A percentile compares a stretch with the other conserved stretches of the same genome.
These are phyloP conservation scores for Epizoanthus fatuus DNA, from an alignment of 92 coral and sea anemone species.

Conservation along the genomic window DNA sequence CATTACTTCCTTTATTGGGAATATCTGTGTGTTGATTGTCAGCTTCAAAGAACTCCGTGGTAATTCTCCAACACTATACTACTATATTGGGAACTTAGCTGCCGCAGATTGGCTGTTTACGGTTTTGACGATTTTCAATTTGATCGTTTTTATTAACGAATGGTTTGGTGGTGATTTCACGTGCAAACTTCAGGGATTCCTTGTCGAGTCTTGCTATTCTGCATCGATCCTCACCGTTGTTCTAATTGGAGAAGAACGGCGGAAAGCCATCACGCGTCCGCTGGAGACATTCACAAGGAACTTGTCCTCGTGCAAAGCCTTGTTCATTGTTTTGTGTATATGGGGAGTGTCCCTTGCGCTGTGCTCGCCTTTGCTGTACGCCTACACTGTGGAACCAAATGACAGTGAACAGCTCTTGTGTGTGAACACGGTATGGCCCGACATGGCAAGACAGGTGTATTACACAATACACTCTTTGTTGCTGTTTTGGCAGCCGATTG, in stretches of 20 bases:
- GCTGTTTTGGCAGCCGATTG: slow-evolving; percentile 25
- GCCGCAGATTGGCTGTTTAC: slow-evolving; percentile 61
- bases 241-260: slow-evolving; percentile 36
- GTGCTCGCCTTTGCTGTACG: slow-evolving; percentile 48
- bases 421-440: slow-evolving; percentile 42
- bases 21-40: slow-evolving; percentile 38
- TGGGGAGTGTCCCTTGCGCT: slow-evolving; percentile 41
- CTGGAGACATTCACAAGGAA: slow-evolving; percentile 8
- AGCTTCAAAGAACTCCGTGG: slow-evolving; percentile 26
- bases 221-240: slow-evolving; percentile 57
- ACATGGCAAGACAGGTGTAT: slow-evolving; percentile 31
- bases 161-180: slow-evolving; percentile 56
- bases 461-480: slow-evolving; percentile 43
- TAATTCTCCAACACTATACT: slow-evolving; percentile 23
- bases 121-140: slow-evolving; percentile 25
- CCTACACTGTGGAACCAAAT: slow-evolving; percentile 21
- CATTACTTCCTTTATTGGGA: slow-evolving; percentile 39
- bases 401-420: slow-evolving; percentile 16
- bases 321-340: background rate
- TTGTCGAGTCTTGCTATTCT: slow-evolving; percentile 57
- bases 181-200: slow-evolving; percentile 57
- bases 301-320: slow-evolving; percentile 14
- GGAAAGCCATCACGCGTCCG: slow-evolving; percentile 43
- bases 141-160: slow-evolving; percentile 11
- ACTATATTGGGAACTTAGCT: slow-evolving; percentile 54